Base-by-base conservation (phyloP, 2,113 vertebrate genomes). In the Aix galericulata region DNA sequence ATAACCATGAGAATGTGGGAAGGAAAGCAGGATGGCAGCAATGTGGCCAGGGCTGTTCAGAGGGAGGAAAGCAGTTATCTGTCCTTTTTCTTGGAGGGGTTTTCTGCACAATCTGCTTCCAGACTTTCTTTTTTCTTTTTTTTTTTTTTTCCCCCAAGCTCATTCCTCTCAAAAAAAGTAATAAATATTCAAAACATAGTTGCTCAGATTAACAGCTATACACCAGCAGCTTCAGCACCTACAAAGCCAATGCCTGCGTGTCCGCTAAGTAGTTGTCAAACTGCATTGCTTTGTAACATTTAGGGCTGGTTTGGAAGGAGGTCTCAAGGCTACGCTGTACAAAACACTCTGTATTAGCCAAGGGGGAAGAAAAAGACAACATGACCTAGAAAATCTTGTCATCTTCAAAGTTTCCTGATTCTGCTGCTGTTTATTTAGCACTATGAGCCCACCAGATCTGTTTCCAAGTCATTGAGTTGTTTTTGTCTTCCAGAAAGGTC, bases 171-270 rank as follows among this genome's bases (percentile, higher is more conserved):
- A 29, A 88, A 93, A 80, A 80, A 88, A 72, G 16, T 86, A 94
- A 94, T 94, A 93, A 95, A 95, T 94, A 97, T 93, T 96, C 96
- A 93, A 88, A 93, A 64, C 34, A 20, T 62, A 52, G 79, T 92
- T 74, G 56, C 52, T 86, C 53, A 86, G 32, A 88, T 94, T 91
- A 86, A 64, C 64, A 86, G 72, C 55, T 67, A 38, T 77, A 42
- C 20, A 46, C 50, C 63, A 92, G 71, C 31, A 91, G 69, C 71
- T 82, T 92, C 91, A 91, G 23, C 94, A 95, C 89, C 95, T 91
- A 93, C 87, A 81, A 93, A 89, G 84, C 68, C 79, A 56, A 72
- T 62, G 87, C 52, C 46, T 68, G 52, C 29, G 44, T 58, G 62
- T 88, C 79, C 2, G 1, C 91, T 86, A 83, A 86, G 81, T 64